Percentiles rank a stretch among this genome's conserved stretches.
phyloP scores from a whole-genome alignment of 2,888 invertebrate genomes.

The Ametastegia equiseti region DNA sequence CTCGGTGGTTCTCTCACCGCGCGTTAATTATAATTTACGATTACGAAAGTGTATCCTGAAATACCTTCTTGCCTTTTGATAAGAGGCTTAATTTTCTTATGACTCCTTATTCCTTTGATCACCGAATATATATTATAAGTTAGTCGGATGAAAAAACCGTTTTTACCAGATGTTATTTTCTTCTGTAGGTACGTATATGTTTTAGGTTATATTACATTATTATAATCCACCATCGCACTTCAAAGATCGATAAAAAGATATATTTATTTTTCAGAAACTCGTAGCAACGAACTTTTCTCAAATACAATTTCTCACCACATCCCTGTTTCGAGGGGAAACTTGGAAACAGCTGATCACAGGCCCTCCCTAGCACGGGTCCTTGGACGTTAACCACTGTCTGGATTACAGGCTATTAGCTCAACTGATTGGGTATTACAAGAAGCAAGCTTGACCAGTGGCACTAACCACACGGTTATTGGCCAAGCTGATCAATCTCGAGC shows the following conservation, averaged over 20 bases:
- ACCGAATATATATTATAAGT: too few species aligned
- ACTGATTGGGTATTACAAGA: constrained; percentile 44
- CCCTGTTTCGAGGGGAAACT: not conserved
- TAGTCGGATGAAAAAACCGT: not conserved
- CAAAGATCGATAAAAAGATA: not conserved
- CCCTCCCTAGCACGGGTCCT: not conserved
- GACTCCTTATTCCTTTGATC: constrained; percentile 3
- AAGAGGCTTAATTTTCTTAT: not conserved
- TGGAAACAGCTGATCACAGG: constrained; percentile 24
- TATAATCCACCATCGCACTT: not conserved
- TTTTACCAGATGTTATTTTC: not conserved
- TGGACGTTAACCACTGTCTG: constrained; percentile 28
- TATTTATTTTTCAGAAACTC: not conserved
- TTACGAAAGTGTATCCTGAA: not conserved
- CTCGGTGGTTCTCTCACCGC: not conserved
- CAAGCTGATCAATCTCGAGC: constrained; percentile 32
- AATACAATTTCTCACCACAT: too few species aligned
- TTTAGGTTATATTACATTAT: too few species aligned
- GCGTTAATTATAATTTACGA: constrained; percentile 24
- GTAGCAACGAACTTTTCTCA: not conserved
- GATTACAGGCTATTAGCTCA: constrained; percentile 42
- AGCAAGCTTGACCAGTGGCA: constrained; percentile 22
- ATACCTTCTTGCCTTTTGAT: not conserved
- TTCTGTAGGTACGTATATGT: too few species aligned
- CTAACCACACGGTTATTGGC: constrained; percentile 25